Base-by-base conservation (phyloP, 2,113 vertebrate genomes). In the Rhabdornis inornatus region DNA sequence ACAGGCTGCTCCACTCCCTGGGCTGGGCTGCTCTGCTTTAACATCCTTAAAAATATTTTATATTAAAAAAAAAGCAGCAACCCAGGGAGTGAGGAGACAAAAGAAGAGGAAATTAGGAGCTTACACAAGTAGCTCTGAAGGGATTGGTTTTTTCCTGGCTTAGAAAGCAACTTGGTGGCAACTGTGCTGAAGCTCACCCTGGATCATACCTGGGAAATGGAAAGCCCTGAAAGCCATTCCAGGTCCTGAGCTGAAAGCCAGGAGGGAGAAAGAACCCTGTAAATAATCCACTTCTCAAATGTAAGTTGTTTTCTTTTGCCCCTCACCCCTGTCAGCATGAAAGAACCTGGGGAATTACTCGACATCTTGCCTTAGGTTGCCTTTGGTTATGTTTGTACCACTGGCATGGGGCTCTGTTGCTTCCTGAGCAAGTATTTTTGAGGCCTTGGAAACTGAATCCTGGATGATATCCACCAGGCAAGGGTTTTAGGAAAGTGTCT, bases 361-460 rank as follows among this genome's bases (percentile, higher is more conserved):
- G 1, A 50, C 8, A 12, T 8, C 63, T 65, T 55, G 45, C 35
- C 42, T 69, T 24, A 3, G 11, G 49, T 23, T 50, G 30, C 66
- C 18, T 83, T 61, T 57, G 0, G 2, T 57, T 42, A 2, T 45
- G 47, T 78, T 75, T 87, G 72, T 44, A 64, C 33, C 83, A 15
- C 83, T 57, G 89, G 44, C 49, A 3, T 20, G 11, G 53, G 28
- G 19, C 42, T 50, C 3, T 76, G 50, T 14, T 95, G 53, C 84
- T 89, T 74, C 87, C 85, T 63, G 50, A 77, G 39, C 14, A 21
- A 10, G 0, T 25, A 2, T 30, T 90, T 92, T 37, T 56, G 69
- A 75, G 77, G 69, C 71, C 52, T 66, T 83, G 91, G 82, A 86
- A 92, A 77, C 57, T n/a, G 61, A 35, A 83, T 89, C 21, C 44